Evolutionary conservation across 2,113 vertebrate genomes (phyloP).

Genomic region (Sminthopsis crassicaudata): DNA sequence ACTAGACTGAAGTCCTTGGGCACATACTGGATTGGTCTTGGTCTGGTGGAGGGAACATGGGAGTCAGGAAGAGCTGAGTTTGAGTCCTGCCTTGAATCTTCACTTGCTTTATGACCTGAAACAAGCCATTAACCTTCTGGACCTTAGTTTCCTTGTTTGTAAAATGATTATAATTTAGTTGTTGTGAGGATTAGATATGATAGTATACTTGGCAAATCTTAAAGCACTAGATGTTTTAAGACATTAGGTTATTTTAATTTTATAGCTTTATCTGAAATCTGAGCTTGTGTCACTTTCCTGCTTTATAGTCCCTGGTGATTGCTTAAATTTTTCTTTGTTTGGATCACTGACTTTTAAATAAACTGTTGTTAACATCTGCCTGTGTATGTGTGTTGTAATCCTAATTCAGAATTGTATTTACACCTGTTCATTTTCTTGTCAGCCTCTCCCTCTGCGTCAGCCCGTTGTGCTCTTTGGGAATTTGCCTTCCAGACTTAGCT

Average conservation of each 20-base stretch:
- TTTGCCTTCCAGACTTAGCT: background rate
- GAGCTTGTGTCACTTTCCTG: background rate
- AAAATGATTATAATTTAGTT: background rate
- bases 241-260: background rate
- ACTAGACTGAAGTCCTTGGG: background rate
- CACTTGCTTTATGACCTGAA: background rate
- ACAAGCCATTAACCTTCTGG: background rate
- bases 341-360: background rate
- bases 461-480: background rate
- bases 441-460: background rate
- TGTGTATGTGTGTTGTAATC: background rate
- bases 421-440: background rate
- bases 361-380: background rate
- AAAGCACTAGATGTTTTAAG: background rate
- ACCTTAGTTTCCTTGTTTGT: background rate
- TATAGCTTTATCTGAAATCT: background rate
- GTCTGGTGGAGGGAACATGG: background rate
- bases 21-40: background rate
- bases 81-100: background rate
- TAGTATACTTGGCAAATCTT: background rate
- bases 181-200: background rate
- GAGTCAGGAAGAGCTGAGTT: background rate
- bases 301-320: background rate
- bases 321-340: background rate
- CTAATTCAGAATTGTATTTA: background rate